phyloP scores from a whole-genome alignment of 2,113 vertebrate genomes.

The Amia ocellicauda region DNA sequence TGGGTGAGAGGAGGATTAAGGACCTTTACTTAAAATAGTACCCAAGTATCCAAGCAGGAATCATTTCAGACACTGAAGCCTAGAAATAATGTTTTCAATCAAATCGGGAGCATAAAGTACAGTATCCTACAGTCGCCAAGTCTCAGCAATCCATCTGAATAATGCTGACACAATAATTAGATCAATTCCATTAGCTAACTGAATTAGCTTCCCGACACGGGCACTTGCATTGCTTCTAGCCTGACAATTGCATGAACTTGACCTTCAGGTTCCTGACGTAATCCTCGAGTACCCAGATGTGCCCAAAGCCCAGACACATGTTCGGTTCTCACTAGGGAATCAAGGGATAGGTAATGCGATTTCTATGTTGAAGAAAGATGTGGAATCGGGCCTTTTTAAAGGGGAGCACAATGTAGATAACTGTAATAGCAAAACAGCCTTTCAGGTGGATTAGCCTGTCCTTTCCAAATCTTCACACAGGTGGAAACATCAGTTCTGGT shows the following conservation, averaged over 20 bases:
- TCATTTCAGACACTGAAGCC: too few relatives aligned
- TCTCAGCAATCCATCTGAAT: constrained; percentile 20
- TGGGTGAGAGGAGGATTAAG: too few relatives aligned
- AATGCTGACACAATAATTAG: constrained; percentile 36
- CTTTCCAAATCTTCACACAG: too few relatives aligned
- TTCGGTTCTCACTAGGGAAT: neutral
- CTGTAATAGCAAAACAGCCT: too few relatives aligned
- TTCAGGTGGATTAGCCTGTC: too few relatives aligned
- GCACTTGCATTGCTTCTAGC: neutral
- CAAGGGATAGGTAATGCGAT: neutral
- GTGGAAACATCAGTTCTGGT: too few relatives aligned
- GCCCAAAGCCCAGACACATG: too few relatives aligned
- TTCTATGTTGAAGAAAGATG: neutral
- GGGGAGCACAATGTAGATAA: too few relatives aligned
- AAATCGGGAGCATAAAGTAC: neutral
- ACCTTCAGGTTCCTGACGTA: neutral
- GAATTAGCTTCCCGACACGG: constrained; percentile 36
- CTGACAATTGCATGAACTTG: neutral
- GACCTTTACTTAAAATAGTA: too few relatives aligned
- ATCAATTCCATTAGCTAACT: constrained; percentile 46
- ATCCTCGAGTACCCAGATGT: neutral
- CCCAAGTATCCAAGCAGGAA: too few relatives aligned
- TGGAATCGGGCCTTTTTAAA: too few relatives aligned
- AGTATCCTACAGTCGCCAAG: constrained; percentile 4
- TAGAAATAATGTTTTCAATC: too few relatives aligned